Evolutionary conservation across 2,113 vertebrate genomes (phyloP), one percentile per base, ranked within the genome.

Genomic region (Eonycteris spelaea): DNA sequence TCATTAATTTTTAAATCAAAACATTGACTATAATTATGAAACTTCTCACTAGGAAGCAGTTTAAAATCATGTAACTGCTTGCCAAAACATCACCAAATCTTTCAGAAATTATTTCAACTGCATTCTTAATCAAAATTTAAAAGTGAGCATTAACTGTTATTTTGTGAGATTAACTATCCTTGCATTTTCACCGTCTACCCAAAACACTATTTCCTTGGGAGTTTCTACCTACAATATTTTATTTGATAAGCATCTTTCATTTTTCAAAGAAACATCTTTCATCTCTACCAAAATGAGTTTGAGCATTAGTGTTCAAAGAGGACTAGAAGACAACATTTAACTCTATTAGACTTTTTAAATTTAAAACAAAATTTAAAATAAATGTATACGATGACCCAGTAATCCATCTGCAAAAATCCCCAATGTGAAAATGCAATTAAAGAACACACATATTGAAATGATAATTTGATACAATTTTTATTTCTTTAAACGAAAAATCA

Each of bases 1-100:
- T 90, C 30, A n/a, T 71, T 84, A 38, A 30, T 90, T 94, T 84
- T 90, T 33, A 84, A 83, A 93, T 68, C 65, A 92, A 92, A 96
- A 74, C 38, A 86, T 12, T 70, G 12, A 74, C 65, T 67, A 65
- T 90, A 48, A 55, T 75, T 63, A 80, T 71, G 74, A 45, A 28
- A 95, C 67, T 92, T 59, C 65, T 95, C 35, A 90, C 35, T 55
- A 70, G 59, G 75, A 87, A 95, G 35, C 21, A 55, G 15, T 59
- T 86, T 67, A 80, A 90, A 86, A 59, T 86, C 45, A 71, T 24
- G 1, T 28, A 71, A n/a, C 53, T 40, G 12, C 71, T 63, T 91
- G 43, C 5, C 68, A 93, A 73, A 73, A 85, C 6, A 78, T 24
- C 26, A 38, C 19, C 16, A 77, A 71, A 68, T 63, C 18, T 45